Evolutionary conservation across 2,888 invertebrate species (phyloP), one percentile per base, ranked within the genome.

Genomic region (Drosophila ezoana): DNA sequence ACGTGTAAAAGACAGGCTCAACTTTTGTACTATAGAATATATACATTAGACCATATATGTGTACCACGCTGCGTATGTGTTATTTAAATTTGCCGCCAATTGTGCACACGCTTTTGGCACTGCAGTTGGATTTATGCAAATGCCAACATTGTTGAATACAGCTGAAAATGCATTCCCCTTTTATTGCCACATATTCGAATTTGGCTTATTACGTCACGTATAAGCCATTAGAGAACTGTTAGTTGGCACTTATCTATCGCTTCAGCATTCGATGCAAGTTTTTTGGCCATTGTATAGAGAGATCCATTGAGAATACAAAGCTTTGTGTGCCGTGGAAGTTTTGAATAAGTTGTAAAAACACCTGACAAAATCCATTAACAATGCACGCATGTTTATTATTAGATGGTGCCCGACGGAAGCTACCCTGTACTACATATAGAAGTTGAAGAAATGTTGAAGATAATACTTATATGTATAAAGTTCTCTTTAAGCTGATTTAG

Each of bases 171-270:
- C 63, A 59, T 37, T 40, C 62, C 14, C 20, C 20, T 14, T 51
- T 41, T 47, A 64, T 44, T 48, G 14, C 9, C 14, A 67, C 45
- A 54, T 61, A 6, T 5, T 70, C 44, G 60, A 72, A 62, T 51
- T 60, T 52, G 13, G 23, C 48, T 47, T 35, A 59, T 64, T 57
- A 37, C 32, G 60, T 78, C 59, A 64, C 72, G 72, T 78, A 73
- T 18, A 1, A 41, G 20, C 18, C 66, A 52, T 67, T 60, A 8
- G 8, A 16, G 16, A 16, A 16, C 5, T 43, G n/a, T 49, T 35
- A 4, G 10, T 18, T 49, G 35, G 41, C 54, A 54, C 35, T 44
- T 54, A 41, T 14, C 8, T 33, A 41, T 5, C 13, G n/a, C 23
- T 13, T 13, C 14, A 9, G 18, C 20, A 14, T 16, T 44, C 37